Base-by-base conservation (phyloP, 2,797 vertebrate species). In the Enteromius trimaculatus region DNA sequence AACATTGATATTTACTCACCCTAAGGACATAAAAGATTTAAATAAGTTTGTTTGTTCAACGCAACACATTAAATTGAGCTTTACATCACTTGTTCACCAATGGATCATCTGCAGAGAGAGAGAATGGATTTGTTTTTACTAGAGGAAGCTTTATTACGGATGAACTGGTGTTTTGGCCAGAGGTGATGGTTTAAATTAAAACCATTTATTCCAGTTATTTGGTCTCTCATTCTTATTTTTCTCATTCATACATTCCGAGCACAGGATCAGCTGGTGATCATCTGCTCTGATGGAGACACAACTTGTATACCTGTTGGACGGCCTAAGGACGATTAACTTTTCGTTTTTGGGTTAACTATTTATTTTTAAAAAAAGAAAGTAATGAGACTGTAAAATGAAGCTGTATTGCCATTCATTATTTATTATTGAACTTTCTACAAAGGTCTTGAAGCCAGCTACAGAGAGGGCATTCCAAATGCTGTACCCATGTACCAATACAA, bases 361-460 rank as follows among this genome's bases (percentile, higher is more conserved):
- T 17, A 21, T 19, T 39, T 39, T n/a, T 3, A 60, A 42, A 31
- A 29, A 77, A 47, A 6, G 8, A 16, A 44, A 19, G 53, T 16
- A 10, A 23, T 23, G 55, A 4, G 26, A 58, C 11, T 6, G 29
- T n/a, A 53, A 53, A 69, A 21, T 21, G 65, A 74, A 88, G 90
- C 91, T 93, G 94, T 92, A 92, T 91, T 80, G 14, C 92, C 90
- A 81, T 97, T 98, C 97, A 97, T 97, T 97, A 97, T 97, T 96
- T 87, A 84, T 91, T 90, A 92, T 92, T 84, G 90, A 89, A 93
- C 90, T 93, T 87, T 90, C 6, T 91, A 92, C 92, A 90, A 23
- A 92, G 89, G 87, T 90, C 92, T 89, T 92, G 91, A 92, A 92
- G 88, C 92, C 92, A 88, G 89, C 90, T 93, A 91, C 86, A 82